These are phyloP conservation scores for Nomada flava DNA, from an alignment of 2,888 invertebrate species.

Conservation along the genomic window DNA sequence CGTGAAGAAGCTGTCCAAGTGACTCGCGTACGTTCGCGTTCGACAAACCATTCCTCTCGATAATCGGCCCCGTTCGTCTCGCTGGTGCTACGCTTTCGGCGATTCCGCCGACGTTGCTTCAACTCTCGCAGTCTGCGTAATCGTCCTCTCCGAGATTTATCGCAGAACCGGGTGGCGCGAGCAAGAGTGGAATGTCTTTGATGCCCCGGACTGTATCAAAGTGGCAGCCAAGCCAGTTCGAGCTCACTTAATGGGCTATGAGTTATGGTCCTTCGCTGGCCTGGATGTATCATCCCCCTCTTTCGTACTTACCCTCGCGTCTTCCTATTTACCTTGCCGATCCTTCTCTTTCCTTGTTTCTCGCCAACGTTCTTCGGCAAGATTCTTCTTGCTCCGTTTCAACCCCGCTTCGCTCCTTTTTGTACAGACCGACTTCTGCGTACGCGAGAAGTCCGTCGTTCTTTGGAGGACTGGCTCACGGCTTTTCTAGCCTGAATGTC, in stretches of 20 bases:
- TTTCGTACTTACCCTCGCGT: slow-evolving; percentile 10
- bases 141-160: slow-evolving; percentile 75
- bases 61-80: slow-evolving; percentile 66
- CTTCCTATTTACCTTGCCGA: slow-evolving; percentile 50
- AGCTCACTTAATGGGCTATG: slow-evolving; percentile 82
- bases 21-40: slow-evolving; percentile 48
- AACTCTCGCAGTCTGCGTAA: slow-evolving; percentile 58
- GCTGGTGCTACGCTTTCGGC: slow-evolving; percentile 40
- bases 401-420: slow-evolving; percentile 25
- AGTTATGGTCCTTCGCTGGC: slow-evolving; percentile 77
- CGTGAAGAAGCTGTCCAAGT: slow-evolving; percentile 20
- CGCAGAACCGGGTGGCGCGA: slow-evolving; percentile 68
- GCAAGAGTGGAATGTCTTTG: slow-evolving; percentile 80
- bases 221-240: slow-evolving; percentile 77
- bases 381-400: background rate
- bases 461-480: slow-evolving; percentile 19
- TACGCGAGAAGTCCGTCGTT: background rate
- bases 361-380: background rate
- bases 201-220: slow-evolving; percentile 82
- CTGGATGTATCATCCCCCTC: slow-evolving; percentile 43
- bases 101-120: slow-evolving; percentile 68
- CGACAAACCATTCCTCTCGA: slow-evolving; percentile 68
- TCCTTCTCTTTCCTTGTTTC: slow-evolving; percentile 34
- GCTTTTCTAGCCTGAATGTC: slow-evolving; percentile 61
- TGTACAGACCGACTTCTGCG: background rate